A percentile compares a stretch with the other conserved stretches of the same genome.
Evolutionary conservation across 2,113 vertebrate genomes (phyloP).

Genomic region (Esox niger): DNA sequence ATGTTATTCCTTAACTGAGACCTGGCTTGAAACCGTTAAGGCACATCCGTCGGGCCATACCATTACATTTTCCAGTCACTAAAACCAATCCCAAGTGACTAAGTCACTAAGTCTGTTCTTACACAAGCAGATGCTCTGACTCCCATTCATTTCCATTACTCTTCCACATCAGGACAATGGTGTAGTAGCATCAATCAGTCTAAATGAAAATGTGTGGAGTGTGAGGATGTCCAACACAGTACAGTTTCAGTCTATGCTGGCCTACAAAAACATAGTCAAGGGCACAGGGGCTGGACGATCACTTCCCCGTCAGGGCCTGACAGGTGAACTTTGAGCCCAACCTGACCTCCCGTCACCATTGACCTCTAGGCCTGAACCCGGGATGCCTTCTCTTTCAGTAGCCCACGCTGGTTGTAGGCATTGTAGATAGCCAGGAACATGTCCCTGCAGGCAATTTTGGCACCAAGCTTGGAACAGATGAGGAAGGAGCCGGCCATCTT

Average conservation of each 20-base stretch:
- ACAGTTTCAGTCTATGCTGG: too few species aligned
- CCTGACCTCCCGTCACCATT: too few species aligned
- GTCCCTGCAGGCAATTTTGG: constrained; percentile 75
- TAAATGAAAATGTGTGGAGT: too few species aligned
- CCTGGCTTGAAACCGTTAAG: constrained; percentile 11
- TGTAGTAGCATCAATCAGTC: too few species aligned
- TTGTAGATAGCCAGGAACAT: constrained; percentile 79
- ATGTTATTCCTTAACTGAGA: background rate
- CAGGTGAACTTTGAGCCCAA: too few species aligned
- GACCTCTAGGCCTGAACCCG: constrained; percentile 13
- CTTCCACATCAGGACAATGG: too few species aligned
- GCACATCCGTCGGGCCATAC: background rate
- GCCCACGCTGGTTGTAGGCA: constrained; percentile 61
- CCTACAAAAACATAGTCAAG: too few species aligned
- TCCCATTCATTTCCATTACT: too few species aligned
- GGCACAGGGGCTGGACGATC: too few species aligned
- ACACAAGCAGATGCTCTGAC: background rate
- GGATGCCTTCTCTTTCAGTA: constrained; percentile 23
- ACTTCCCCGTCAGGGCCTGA: too few species aligned
- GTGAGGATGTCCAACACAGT: too few species aligned
- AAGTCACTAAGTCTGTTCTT: background rate
- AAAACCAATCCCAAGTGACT: background rate
- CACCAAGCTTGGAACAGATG: constrained; percentile 83
- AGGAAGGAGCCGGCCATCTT: constrained; percentile 92
- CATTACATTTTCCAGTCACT: background rate